A percentile compares a stretch with the other conserved stretches of the same genome.
These are phyloP conservation scores for Oxyruncus cristatus DNA, from an alignment of 2,113 vertebrate genomes.

Conservation along the genomic window DNA sequence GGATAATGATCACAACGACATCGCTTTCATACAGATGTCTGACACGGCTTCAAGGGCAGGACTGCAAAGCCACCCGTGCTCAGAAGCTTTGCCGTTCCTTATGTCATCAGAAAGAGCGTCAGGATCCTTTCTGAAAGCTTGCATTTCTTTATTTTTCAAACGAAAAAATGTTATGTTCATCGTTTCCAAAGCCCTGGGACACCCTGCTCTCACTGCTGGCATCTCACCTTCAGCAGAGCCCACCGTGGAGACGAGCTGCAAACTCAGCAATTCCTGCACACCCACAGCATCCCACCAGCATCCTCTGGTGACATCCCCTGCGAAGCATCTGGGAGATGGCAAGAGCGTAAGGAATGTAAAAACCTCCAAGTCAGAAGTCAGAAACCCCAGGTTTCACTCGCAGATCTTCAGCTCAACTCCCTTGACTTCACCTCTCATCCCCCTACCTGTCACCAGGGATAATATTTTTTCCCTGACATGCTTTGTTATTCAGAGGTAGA, in stretches of 20 bases:
- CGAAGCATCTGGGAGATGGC: accelerated
- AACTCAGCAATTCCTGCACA: neutral
- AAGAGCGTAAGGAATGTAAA: neutral
- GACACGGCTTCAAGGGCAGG: neutral
- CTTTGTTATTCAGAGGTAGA: constrained; percentile 51
- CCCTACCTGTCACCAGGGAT: neutral
- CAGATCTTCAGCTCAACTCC: neutral
- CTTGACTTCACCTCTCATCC: neutral
- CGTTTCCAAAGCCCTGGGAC: neutral
- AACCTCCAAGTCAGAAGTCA: neutral
- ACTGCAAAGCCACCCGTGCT: neutral
- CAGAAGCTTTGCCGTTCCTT: neutral
- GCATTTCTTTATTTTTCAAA: neutral
- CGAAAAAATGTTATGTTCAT: neutral
- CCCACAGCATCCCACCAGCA: neutral
- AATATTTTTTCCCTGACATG: constrained; percentile 27
- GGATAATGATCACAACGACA: neutral
- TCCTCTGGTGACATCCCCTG: neutral
- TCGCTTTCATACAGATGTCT: neutral
- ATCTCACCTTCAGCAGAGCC: neutral
- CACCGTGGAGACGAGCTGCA: accelerated
- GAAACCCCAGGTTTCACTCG: neutral
- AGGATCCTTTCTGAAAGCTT: neutral
- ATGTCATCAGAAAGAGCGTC: neutral
- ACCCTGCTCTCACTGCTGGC: neutral